phyloP scores from a whole-genome alignment of 2,888 invertebrate species.

The Zygaena filipendulae region DNA sequence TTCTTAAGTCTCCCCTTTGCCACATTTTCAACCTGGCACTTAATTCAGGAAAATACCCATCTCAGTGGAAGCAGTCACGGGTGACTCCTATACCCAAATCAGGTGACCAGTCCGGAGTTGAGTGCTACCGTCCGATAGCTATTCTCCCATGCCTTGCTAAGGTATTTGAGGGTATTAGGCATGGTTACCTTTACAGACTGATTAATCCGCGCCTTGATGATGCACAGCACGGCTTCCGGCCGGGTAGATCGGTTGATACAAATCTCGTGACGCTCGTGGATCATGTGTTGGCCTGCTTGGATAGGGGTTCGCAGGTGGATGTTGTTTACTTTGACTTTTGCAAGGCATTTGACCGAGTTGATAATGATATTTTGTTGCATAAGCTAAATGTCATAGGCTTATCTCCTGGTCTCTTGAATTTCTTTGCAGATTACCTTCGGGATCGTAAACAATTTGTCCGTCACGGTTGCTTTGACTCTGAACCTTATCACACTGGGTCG shows the following conservation, averaged over 20 bases:
- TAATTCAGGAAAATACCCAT: slow-evolving; percentile 5
- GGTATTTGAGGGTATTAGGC: slow-evolving; percentile 1
- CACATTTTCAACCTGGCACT: slow-evolving; percentile 5
- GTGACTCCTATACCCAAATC: slow-evolving; percentile 6
- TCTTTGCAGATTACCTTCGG: slow-evolving; percentile 3
- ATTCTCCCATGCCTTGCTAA: slow-evolving; percentile 2
- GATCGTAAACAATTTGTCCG: slow-evolving; percentile 2
- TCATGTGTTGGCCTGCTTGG: not conserved
- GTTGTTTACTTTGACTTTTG: no score
- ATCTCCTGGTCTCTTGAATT: slow-evolving; percentile 2
- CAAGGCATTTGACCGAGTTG: no score
- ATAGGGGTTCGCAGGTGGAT: slow-evolving; percentile 2
- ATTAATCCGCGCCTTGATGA: not conserved
- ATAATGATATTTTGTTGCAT: no score
- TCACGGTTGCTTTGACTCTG: slow-evolving; percentile 4
- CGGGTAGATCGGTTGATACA: not conserved
- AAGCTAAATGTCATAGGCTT: slow-evolving; percentile 4
- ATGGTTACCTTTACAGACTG: not conserved
- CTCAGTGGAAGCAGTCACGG: slow-evolving; percentile 7
- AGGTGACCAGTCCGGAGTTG: not conserved
- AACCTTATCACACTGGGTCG: slow-evolving; percentile 4
- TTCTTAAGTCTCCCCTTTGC: slow-evolving; percentile 2
- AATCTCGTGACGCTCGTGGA: not conserved
- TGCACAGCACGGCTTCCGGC: not conserved
- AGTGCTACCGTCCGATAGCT: slow-evolving; percentile 6